A percentile compares a stretch with the other conserved stretches of the same genome.
Conservation (phyloP, 2,888 invertebrate genomes). For the Ditylenchus weischeri region DNA sequence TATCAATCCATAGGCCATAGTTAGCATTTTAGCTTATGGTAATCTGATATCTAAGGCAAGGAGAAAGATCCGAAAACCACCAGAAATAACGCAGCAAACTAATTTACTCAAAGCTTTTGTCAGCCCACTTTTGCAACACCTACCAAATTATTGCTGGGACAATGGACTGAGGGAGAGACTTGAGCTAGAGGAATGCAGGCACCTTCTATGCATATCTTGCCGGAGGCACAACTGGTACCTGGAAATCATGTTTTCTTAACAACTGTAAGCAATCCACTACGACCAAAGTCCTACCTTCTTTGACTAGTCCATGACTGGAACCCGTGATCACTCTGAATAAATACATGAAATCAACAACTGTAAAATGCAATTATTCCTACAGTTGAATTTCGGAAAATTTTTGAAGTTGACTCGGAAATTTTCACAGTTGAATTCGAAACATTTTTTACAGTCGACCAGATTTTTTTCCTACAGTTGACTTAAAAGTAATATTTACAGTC, state of each 20-base stretch:
- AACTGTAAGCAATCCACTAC: too few relatives aligned
- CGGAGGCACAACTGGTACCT: constrained; percentile 59
- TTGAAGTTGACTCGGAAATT: neutral
- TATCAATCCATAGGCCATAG: too few relatives aligned
- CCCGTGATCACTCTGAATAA: constrained; percentile 43
- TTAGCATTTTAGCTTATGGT: too few relatives aligned
- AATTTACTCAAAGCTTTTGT: too few relatives aligned
- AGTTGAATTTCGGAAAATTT: neutral
- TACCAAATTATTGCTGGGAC: constrained; percentile 78
- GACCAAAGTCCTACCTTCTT: constrained; percentile 30
- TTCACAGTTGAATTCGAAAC: neutral
- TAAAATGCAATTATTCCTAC: neutral
- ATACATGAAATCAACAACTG: neutral
- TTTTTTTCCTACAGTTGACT: neutral
- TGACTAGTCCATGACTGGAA: constrained; percentile 37
- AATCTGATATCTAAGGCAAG: too few relatives aligned
- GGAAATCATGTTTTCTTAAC: too few relatives aligned
- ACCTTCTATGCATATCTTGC: constrained; percentile 88
- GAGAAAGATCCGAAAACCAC: too few relatives aligned
- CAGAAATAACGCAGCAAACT: too few relatives aligned
- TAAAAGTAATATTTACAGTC: too few relatives aligned
- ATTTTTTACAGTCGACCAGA: neutral
- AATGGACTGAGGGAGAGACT: constrained; percentile 60
- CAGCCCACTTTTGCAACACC: too few relatives aligned
- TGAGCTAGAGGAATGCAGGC: constrained; percentile 69